phyloP scores from a whole-genome alignment of 2,113 vertebrate genomes.

The Hylia prasina region DNA sequence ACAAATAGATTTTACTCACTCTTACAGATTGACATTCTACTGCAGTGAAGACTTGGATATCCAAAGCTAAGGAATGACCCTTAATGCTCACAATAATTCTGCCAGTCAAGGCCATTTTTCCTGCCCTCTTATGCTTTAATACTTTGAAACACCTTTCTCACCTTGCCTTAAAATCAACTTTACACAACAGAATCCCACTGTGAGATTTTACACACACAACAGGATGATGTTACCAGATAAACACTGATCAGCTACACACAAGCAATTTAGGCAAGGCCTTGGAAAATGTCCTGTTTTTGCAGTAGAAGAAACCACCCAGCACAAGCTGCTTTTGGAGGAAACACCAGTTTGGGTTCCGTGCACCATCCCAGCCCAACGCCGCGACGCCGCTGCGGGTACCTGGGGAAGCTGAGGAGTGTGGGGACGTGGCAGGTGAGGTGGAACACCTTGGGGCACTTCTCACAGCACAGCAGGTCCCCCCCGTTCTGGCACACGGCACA shows the following conservation, averaged over 20 bases:
- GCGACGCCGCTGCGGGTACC: constrained; percentile 48
- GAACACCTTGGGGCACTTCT: constrained; percentile 97
- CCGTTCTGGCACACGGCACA: constrained; percentile 97
- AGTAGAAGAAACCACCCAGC: neutral
- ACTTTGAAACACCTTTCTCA: neutral
- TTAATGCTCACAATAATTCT: neutral
- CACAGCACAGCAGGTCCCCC: constrained; percentile 93
- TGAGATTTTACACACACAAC: neutral
- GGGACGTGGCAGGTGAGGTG: constrained; percentile 98
- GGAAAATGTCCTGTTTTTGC: accelerated
- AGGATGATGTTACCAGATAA: neutral
- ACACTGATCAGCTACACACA: neutral
- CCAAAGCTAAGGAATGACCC: neutral
- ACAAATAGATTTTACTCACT: neutral
- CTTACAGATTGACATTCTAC: neutral
- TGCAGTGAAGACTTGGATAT: neutral
- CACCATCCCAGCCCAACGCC: neutral
- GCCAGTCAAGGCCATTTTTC: neutral
- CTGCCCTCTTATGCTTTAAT: neutral
- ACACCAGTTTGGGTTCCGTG: neutral
- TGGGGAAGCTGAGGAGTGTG: constrained; percentile 87
- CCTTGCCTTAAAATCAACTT: neutral
- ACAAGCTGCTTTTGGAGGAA: neutral
- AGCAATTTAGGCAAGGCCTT: neutral
- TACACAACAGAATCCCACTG: neutral